Conservation (phyloP, 2,113 vertebrate species). For the Poeciliopsis prolifica region DNA sequence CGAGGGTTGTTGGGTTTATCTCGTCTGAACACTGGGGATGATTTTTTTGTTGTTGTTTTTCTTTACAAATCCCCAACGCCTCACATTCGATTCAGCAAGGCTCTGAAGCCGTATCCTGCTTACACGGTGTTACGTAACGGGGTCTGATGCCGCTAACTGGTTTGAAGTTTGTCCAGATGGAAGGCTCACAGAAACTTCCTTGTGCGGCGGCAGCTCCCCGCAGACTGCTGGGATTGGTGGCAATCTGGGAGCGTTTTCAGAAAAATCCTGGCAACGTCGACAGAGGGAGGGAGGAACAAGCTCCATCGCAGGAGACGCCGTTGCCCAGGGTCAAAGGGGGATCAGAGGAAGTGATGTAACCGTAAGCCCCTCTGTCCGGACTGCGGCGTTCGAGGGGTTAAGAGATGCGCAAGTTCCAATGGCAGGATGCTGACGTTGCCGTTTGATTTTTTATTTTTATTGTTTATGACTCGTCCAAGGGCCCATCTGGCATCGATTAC, state of each 20-base stretch:
- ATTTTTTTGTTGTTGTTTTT: background rate
- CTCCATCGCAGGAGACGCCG: slow-evolving; percentile 34
- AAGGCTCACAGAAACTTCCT: slow-evolving; percentile 28
- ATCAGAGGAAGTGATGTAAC: slow-evolving; percentile 71
- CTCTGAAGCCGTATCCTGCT: slow-evolving; percentile 45
- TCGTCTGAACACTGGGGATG: slow-evolving; percentile 25
- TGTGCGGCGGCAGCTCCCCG: slow-evolving; percentile 33
- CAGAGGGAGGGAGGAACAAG: slow-evolving; percentile 8
- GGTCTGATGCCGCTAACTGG: slow-evolving; percentile 21
- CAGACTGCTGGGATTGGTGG: slow-evolving; percentile 40
- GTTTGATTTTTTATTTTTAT: slow-evolving; percentile 26
- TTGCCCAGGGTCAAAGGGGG: slow-evolving; percentile 36
- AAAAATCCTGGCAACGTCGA: background rate
- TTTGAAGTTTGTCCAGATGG: slow-evolving; percentile 19
- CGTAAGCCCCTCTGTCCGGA: slow-evolving; percentile 22
- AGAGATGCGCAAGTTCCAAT: slow-evolving; percentile 12
- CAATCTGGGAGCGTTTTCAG: slow-evolving; percentile 23
- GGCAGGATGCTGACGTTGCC: slow-evolving; percentile 73
- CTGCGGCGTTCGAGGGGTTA: slow-evolving; percentile 60
- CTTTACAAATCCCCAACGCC: slow-evolving; percentile 25
- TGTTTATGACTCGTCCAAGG: slow-evolving; percentile 50
- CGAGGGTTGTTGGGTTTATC: slow-evolving; percentile 37
- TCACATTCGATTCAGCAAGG: slow-evolving; percentile 27
- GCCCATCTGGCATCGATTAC: slow-evolving; percentile 73
- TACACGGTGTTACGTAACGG: slow-evolving; percentile 41